These are phyloP conservation scores for Xestia sexstrigata DNA, from an alignment of 2,888 invertebrate genomes.

Conservation along the genomic window DNA sequence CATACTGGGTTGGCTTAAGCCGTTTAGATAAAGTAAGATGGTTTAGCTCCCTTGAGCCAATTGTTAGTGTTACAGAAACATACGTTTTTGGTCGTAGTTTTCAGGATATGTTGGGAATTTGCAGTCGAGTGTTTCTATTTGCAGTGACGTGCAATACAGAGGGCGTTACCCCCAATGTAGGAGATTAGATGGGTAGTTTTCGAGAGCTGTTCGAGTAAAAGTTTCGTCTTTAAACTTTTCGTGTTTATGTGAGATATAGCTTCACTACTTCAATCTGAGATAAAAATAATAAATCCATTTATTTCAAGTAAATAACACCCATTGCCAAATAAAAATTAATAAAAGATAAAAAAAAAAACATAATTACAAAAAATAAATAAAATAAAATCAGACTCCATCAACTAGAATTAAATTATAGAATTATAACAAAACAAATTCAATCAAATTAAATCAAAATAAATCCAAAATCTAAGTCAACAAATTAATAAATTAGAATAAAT, in stretches of 20 bases:
- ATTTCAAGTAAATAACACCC: no score
- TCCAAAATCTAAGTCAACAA: no score
- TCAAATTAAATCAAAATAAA: no score
- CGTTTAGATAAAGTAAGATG: conserved; percentile 53
- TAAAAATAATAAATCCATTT: not conserved
- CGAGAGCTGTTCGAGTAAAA: not conserved
- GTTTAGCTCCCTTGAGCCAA: conserved; percentile 33
- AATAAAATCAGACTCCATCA: no score
- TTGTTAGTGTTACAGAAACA: conserved; percentile 38
- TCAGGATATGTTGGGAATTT: conserved; percentile 29
- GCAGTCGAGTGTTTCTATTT: conserved; percentile 41
- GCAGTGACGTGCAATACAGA: conserved; percentile 37
- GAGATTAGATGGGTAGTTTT: conserved; percentile 16
- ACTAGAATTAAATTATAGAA: no score
- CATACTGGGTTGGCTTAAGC: conserved; percentile 39
- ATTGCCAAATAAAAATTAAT: no score
- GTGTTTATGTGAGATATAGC: not conserved
- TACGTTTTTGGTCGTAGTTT: conserved; percentile 44
- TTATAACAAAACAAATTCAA: no score
- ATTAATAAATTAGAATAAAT: no score
- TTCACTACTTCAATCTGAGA: not conserved
- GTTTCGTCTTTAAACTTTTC: conserved; percentile 23
- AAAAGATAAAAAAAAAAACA: no score
- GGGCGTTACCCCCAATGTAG: conserved; percentile 35
- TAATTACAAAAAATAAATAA: no score